Evolutionary conservation across 2,888 invertebrate genomes (phyloP).

Genomic region (Amphiduros pacificus): DNA sequence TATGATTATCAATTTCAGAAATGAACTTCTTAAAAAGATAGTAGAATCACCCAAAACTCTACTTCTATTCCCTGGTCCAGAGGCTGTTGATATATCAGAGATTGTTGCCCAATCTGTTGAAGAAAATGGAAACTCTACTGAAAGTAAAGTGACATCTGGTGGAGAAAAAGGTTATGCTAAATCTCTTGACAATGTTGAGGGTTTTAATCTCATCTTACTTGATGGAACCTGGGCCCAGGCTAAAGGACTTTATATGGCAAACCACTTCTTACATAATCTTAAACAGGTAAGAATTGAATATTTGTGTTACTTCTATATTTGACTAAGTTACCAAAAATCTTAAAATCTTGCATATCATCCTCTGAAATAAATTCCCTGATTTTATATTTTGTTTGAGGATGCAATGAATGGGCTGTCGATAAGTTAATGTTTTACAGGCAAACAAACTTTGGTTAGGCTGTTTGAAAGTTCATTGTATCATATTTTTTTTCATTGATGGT

Average conservation of each 20-base stretch:
- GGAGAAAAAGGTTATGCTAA: too few species aligned
- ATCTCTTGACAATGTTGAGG: too few species aligned
- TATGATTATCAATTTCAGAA: slow-evolving; percentile 10
- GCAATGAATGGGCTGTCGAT: background rate
- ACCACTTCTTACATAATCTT: slow-evolving; percentile 73
- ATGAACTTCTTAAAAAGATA: slow-evolving; percentile 66
- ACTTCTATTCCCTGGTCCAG: slow-evolving; percentile 78
- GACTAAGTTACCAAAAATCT: too few species aligned
- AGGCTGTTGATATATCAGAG: slow-evolving; percentile 41
- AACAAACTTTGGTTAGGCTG: background rate
- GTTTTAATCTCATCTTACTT: slow-evolving; percentile 74
- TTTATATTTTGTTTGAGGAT: background rate
- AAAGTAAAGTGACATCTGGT: too few species aligned
- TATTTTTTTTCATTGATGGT: too few species aligned
- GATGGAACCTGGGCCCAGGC: slow-evolving; percentile 98
- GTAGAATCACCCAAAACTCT: slow-evolving; percentile 72
- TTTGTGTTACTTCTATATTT: too few species aligned
- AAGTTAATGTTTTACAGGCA: background rate
- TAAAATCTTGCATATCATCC: too few species aligned
- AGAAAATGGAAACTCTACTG: too few species aligned
- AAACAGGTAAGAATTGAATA: slow-evolving; percentile 66
- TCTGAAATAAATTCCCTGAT: background rate
- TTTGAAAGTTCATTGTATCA: too few species aligned
- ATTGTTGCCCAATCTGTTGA: too few species aligned
- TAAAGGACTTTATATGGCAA: slow-evolving; percentile 85